Evolutionary conservation across 2,797 vertebrate genomes (phyloP).

Genomic region (Manis javanica): DNA sequence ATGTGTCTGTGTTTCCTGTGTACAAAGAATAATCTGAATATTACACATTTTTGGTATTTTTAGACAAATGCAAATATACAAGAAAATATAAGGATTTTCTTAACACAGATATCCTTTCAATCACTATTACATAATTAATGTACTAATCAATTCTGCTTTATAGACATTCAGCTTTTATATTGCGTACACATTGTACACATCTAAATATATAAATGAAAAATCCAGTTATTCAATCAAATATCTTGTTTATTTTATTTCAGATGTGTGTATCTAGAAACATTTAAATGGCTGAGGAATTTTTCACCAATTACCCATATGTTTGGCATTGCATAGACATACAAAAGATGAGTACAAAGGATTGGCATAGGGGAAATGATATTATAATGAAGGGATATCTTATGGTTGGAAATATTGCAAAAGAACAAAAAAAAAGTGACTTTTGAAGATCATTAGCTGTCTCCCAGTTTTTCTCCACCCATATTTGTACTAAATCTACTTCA

Average conservation of each 20-base stretch:
- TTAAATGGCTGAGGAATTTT: neutral
- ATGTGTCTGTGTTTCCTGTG: neutral
- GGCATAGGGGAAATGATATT: neutral
- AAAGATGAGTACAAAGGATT: neutral
- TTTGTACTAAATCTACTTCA: neutral
- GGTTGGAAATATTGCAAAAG: neutral
- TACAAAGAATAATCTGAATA: neutral
- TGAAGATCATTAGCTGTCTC: neutral
- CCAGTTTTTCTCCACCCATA: neutral
- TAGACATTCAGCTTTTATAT: neutral
- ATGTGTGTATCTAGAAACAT: constrained; percentile 30
- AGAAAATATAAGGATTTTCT: neutral
- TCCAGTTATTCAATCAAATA: constrained; percentile 17
- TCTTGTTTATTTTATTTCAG: constrained; percentile 32
- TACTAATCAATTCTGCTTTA: neutral
- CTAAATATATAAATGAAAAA: neutral
- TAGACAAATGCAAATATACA: neutral
- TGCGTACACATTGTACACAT: neutral
- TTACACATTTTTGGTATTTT: neutral
- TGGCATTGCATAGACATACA: neutral
- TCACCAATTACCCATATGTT: neutral
- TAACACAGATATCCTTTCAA: neutral
- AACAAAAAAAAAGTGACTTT: neutral
- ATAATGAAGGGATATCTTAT: neutral
- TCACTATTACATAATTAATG: neutral